Base-by-base conservation (phyloP, 2,888 invertebrate species). In the Acronicta leporina region DNA sequence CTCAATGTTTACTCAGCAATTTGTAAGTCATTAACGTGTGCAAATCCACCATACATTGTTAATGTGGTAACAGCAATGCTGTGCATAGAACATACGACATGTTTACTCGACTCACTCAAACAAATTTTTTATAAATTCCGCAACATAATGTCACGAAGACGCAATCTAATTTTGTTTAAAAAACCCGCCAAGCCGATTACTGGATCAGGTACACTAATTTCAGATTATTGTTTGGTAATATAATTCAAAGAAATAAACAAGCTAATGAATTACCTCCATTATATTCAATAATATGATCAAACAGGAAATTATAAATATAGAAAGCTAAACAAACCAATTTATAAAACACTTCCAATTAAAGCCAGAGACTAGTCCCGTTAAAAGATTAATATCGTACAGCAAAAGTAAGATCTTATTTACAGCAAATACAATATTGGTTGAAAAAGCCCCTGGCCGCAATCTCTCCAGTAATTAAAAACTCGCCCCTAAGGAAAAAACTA, bases 381-480 rank as follows among this genome's bases (percentile, higher is more conserved):
- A 65, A 67, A 74, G 56, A 75, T 71, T 76, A 78, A 79, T 77
- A 75, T 70, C 55, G 63, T 54, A 55, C 43, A 25, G 52, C 40
- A 68, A 68, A 65, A 73, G 77, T 78, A 78, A 68, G 71, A 78
- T 77, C 69, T 80, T 79, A 75, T 80, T 81, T 79, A 80, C 77
- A 75, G 71, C 77, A 81, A 83, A 81, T 70, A 80, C 70, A 78
- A 71, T 70, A 71, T 69, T 73, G 73, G 81, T 77, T 59, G 69
- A 63, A 73, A 51, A 73, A 58, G 63, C 45, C 54, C 42, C 56
- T 13, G 57, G 53, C 62, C 79, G 84, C 85, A 87, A 87, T 86
- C 84, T 85, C 79, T 73, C 52, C 73, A 67, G 81, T 89, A 88
- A 90, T 90, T 90, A 90, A 90, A 89, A 88, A 84, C 84, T 84